Conservation (phyloP, 2,888 invertebrate genomes). For the Apantesis nais region DNA sequence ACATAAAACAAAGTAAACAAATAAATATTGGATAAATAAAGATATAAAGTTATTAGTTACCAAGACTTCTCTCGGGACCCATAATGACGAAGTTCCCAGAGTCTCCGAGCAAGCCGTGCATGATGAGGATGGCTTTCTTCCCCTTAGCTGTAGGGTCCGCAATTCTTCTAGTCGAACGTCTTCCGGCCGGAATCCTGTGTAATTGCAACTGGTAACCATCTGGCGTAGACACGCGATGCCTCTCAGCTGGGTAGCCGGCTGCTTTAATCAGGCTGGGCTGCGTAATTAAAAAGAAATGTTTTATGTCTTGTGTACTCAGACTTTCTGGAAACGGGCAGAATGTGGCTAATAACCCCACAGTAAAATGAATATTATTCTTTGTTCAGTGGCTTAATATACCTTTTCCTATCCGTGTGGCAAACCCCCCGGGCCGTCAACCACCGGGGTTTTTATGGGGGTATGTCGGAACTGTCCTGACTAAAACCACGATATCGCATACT, state of each 20-base stretch:
- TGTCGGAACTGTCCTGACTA: background rate
- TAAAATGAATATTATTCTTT: too few species aligned
- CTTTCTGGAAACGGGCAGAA: background rate
- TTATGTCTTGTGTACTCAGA: background rate
- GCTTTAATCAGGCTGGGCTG: constrained; percentile 79
- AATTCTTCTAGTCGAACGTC: constrained; percentile 62
- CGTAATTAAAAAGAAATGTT: constrained; percentile 25
- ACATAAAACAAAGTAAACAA: background rate
- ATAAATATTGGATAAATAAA: background rate
- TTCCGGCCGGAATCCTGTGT: constrained; percentile 86
- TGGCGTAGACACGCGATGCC: constrained; percentile 78
- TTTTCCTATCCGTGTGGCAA: background rate
- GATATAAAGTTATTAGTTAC: constrained; percentile 62
- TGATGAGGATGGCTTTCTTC: constrained; percentile 77
- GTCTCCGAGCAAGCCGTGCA: constrained; percentile 88
- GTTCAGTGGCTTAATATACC: background rate
- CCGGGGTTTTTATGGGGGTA: background rate
- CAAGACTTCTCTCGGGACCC: constrained; percentile 87
- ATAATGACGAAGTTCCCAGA: constrained; percentile 90
- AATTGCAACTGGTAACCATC: constrained; percentile 88
- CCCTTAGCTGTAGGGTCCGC: constrained; percentile 58
- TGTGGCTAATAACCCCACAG: too few species aligned
- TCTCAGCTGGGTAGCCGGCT: constrained; percentile 82
- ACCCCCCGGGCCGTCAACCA: background rate
- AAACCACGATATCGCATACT: background rate